Percentiles rank a stretch among this genome's conserved stretches.
Evolutionary conservation across 1,140 invertebrate species (phyloP).

Genomic region (Metopolophium dirhodum): DNA sequence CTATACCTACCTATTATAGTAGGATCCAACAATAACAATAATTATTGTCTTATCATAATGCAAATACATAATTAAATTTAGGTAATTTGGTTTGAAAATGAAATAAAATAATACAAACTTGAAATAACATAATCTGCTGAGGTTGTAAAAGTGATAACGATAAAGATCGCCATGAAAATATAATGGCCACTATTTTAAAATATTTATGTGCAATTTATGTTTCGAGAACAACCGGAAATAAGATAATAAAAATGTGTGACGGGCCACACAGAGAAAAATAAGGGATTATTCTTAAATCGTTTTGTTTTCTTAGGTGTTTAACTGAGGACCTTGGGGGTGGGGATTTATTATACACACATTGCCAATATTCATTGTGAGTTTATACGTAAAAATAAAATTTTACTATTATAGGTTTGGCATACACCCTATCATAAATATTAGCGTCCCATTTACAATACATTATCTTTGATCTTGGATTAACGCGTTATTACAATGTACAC

Average conservation of each 20-base stretch:
- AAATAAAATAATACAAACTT: not conserved
- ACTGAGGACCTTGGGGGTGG: not conserved
- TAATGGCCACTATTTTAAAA: not conserved
- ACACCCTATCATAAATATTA: not conserved
- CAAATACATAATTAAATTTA: not conserved
- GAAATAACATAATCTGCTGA: not conserved
- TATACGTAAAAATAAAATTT: slow-evolving; percentile 11
- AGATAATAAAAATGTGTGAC: not conserved
- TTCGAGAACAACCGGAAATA: not conserved
- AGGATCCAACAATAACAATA: too few species aligned
- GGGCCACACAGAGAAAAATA: not conserved
- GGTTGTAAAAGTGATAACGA: not conserved
- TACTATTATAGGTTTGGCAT: slow-evolving; percentile 11
- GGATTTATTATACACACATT: not conserved
- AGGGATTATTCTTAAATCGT: slow-evolving; percentile 24
- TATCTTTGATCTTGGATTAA: not conserved
- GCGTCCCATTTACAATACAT: not conserved
- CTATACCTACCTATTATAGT: not conserved
- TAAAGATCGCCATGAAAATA: not conserved
- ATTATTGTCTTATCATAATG: not conserved
- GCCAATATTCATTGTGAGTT: not conserved
- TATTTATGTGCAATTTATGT: not conserved
- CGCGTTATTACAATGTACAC: not conserved
- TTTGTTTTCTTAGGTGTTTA: slow-evolving; percentile 6
- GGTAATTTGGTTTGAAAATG: not conserved